Percentiles rank a stretch among this genome's conserved stretches.
Conservation (phyloP, 2,888 invertebrate species). For the Plagiodera versicolora region DNA sequence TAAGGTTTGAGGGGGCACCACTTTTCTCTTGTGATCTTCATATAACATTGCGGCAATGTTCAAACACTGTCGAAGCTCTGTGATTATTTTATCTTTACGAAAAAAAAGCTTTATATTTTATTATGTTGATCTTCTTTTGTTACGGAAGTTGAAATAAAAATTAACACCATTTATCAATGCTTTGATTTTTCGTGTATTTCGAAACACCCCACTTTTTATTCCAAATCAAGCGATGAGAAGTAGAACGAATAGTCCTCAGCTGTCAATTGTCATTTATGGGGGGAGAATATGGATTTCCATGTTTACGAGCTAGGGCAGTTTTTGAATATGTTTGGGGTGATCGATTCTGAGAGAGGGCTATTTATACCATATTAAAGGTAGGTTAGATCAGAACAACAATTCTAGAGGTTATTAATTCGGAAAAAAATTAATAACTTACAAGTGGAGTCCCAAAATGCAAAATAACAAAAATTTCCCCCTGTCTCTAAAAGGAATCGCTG, state of each 20-base stretch:
- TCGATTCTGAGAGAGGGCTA: too few relatives aligned
- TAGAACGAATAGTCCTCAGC: too few relatives aligned
- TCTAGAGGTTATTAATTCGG: too few relatives aligned
- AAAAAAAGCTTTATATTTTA: slow-evolving; percentile 39
- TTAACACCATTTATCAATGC: slow-evolving; percentile 17
- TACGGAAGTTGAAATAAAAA: slow-evolving; percentile 25
- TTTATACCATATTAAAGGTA: too few relatives aligned
- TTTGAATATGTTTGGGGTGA: slow-evolving; percentile 1
- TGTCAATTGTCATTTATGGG: too few relatives aligned
- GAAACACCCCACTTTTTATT: slow-evolving; percentile 16
- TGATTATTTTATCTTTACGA: slow-evolving; percentile 41
- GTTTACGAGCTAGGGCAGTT: slow-evolving; percentile 19
- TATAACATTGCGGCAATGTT: slow-evolving; percentile 32
- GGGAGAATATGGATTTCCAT: slow-evolving; percentile 29
- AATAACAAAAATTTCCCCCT: too few relatives aligned
- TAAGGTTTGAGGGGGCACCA: slow-evolving; percentile 41
- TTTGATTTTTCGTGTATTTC: slow-evolving; percentile 20
- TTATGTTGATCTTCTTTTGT: slow-evolving; percentile 34
- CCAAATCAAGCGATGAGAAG: background rate
- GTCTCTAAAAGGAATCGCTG: too few relatives aligned
- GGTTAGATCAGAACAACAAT: too few relatives aligned
- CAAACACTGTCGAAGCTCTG: slow-evolving; percentile 36
- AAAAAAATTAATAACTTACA: too few relatives aligned
- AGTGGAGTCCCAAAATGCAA: too few relatives aligned
- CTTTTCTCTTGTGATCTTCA: slow-evolving; percentile 41